Percentiles rank a stretch among this genome's conserved stretches.
Conservation (phyloP, 2,888 invertebrate genomes). For the Meganola albula region DNA sequence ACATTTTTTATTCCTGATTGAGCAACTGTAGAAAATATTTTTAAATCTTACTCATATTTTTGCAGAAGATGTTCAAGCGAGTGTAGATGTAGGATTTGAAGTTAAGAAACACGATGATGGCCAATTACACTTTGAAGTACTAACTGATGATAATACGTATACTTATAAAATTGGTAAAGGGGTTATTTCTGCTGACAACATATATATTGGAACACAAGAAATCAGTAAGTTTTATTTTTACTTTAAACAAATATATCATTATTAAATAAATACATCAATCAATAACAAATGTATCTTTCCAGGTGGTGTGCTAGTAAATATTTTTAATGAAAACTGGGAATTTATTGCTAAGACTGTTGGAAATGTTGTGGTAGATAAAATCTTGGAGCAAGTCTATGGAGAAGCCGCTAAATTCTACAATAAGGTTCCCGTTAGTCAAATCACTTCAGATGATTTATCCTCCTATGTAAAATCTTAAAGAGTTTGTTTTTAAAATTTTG, state of each 20-base stretch:
- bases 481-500: too few species aligned
- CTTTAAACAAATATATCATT: not conserved
- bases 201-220: slow-evolving; percentile 18
- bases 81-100: slow-evolving; percentile 7
- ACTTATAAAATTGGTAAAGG: slow-evolving; percentile 11
- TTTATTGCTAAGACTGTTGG: slow-evolving; percentile 7
- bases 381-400: slow-evolving; percentile 2
- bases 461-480: slow-evolving; percentile 9
- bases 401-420: slow-evolving; percentile 4
- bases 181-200: slow-evolving; percentile 5
- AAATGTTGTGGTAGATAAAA: not conserved
- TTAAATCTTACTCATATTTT: slow-evolving; percentile 3
- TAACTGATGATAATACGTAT: slow-evolving; percentile 4
- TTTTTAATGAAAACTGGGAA: slow-evolving; percentile 22
- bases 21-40: too few species aligned
- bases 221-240: slow-evolving; percentile 18
- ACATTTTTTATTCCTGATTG: too few species aligned
- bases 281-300: too few species aligned
- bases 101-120: slow-evolving; percentile 16
- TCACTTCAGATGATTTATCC: slow-evolving; percentile 11
- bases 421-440: slow-evolving; percentile 8
- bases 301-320: slow-evolving; percentile 15
- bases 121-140: slow-evolving; percentile 7
- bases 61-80: slow-evolving; percentile 13
- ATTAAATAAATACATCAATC: too few species aligned